These are phyloP conservation scores for Rhingia rostrata DNA, from an alignment of 2,888 invertebrate species.

Conservation along the genomic window DNA sequence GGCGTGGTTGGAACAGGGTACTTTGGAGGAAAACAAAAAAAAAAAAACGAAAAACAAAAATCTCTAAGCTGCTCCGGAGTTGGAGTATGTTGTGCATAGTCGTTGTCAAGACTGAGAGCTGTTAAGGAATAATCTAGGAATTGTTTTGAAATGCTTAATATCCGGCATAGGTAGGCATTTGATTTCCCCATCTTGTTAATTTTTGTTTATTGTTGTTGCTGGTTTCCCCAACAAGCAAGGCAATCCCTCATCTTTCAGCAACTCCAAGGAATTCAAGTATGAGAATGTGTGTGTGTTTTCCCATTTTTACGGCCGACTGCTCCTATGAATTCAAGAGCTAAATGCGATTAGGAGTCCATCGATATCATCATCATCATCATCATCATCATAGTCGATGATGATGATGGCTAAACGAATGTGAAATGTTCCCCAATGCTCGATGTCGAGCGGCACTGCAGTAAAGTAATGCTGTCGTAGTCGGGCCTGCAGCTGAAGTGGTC, in stretches of 20 bases:
- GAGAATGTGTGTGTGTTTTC: conserved; percentile 41
- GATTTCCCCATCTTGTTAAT: conserved; percentile 21
- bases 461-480: not conserved
- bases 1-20: conserved; percentile 12
- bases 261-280: conserved; percentile 8
- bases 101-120: conserved; percentile 66
- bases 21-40: not conserved
- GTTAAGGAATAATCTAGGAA: conserved; percentile 71
- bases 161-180: conserved; percentile 61
- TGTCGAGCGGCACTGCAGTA: conserved; percentile 20
- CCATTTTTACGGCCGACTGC: conserved; percentile 69
- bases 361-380: conserved; percentile 58
- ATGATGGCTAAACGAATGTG: conserved; percentile 71
- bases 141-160: conserved; percentile 74
- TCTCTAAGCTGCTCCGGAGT: conserved; percentile 30
- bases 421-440: conserved; percentile 40
- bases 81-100: conserved; percentile 30
- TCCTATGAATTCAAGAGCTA: conserved; percentile 69
- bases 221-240: conserved; percentile 6
- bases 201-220: conserved; percentile 5
- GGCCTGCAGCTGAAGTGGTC: conserved; percentile 49
- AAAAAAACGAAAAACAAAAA: conserved; percentile 26
- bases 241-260: conserved; percentile 42
- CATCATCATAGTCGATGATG: conserved; percentile 39
- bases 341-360: conserved; percentile 73